Evolutionary conservation across 2,113 vertebrate genomes (phyloP), one percentile per base, ranked within the genome.

Genomic region (Pyxicephalus adspersus): DNA sequence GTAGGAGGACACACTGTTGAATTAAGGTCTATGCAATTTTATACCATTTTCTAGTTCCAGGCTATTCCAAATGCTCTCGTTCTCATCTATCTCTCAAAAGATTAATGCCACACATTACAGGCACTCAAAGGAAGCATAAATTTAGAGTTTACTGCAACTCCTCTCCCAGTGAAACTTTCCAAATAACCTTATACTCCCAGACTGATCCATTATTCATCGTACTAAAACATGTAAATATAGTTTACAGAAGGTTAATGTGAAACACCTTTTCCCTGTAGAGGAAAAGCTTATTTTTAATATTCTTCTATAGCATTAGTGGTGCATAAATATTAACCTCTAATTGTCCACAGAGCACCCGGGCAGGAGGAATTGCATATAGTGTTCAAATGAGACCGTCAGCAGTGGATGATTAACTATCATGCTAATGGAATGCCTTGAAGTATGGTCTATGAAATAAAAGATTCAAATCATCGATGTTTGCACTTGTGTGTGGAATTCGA

Each of bases 151-250:
- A 81, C 78, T 54, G 78, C 78, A 81, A 72, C 78, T 81, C 67
- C 67, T 81, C 57, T 80, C 78, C 60, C 78, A 64, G 70, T 34
- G 51, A 81, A 81, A 85, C 87, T 88, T 89, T 85, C 87, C 88
- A 87, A 86, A 87, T 83, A 86, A 88, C 85, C 85, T 85, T 71
- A 84, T 34, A 52, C 0, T 0, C 29, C 80, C n/a, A 65, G 29
- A 7, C 82, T 58, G 5, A 85, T 90, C 83, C 64, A 88, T 90
- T 87, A 88, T 90, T 88, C 86, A 88, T 87, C 7, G 76, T 38
- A 83, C 71, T 84, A 80, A 84, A 84, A 60, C 57, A 85, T 82
- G 83, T 83, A 88, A 86, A 88, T 83, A 85, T 6, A 76, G 64
- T 67, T 88, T 86, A 60, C 60, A 67, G 83, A 84, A 89, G 85